phyloP scores from a whole-genome alignment of 1,140 invertebrate genomes.

The Ooceraea biroi region DNA sequence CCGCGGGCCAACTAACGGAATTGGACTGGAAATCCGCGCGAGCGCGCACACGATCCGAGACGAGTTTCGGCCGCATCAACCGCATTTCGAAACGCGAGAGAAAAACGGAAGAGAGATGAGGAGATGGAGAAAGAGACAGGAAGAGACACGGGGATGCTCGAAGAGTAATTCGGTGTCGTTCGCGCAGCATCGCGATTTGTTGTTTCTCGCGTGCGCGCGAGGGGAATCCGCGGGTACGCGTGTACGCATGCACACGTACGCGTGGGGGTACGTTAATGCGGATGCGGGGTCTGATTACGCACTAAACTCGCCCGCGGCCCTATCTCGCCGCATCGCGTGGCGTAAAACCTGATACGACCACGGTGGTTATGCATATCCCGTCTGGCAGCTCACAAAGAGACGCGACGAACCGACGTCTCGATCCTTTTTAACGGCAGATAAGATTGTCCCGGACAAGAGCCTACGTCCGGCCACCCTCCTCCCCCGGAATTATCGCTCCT shows the following conservation, averaged over 20 bases:
- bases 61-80: slow-evolving; percentile 33
- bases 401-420: slow-evolving; percentile 80
- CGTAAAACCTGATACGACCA: slow-evolving; percentile 82
- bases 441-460: slow-evolving; percentile 76
- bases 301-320: slow-evolving; percentile 70
- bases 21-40: slow-evolving; percentile 62
- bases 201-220: slow-evolving; percentile 55
- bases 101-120: too few relatives aligned
- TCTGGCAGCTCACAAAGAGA: slow-evolving; percentile 80
- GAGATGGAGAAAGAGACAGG: not conserved
- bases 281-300: slow-evolving; percentile 83
- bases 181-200: slow-evolving; percentile 69
- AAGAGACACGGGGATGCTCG: slow-evolving; percentile 26
- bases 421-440: slow-evolving; percentile 82
- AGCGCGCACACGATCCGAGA: slow-evolving; percentile 55
- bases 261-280: slow-evolving; percentile 74
- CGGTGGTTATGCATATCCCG: slow-evolving; percentile 79
- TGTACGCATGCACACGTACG: slow-evolving; percentile 28
- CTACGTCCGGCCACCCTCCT: not conserved
- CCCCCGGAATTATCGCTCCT: slow-evolving; percentile 19
- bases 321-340: slow-evolving; percentile 80
- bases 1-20: slow-evolving; percentile 50
- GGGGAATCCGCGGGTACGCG: slow-evolving; percentile 53
- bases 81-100: slow-evolving; percentile 11
- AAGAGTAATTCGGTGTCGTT: slow-evolving; percentile 23